Conservation (phyloP, 2,888 invertebrate genomes). For the Sussaba pulchella region DNA sequence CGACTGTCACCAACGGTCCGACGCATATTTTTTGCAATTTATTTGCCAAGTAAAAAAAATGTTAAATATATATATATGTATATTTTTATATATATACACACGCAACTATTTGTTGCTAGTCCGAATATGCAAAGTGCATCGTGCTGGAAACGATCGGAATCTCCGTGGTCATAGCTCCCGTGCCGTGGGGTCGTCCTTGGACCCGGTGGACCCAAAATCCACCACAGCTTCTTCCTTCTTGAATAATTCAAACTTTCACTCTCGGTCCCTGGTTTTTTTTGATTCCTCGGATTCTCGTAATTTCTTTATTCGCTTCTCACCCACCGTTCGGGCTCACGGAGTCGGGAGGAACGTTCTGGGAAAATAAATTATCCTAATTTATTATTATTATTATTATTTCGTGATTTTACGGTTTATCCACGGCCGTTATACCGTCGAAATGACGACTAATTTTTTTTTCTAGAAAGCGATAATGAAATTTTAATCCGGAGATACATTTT, state of each 20-base stretch:
- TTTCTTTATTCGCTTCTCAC: slow-evolving; percentile 27
- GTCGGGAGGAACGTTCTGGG: not conserved
- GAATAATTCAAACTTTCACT: slow-evolving; percentile 45
- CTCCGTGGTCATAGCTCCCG: slow-evolving; percentile 30
- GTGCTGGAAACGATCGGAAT: slow-evolving; percentile 6
- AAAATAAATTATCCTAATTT: slow-evolving; percentile 1
- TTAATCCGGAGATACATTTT: not conserved
- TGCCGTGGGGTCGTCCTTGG: slow-evolving; percentile 49
- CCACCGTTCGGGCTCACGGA: not conserved
- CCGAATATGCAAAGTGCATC: slow-evolving; percentile 40
- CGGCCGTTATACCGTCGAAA: not conserved
- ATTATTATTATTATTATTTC: slow-evolving; percentile 12
- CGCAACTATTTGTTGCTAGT: too few species aligned
- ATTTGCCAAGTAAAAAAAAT: too few species aligned
- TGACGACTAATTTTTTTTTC: slow-evolving; percentile 18
- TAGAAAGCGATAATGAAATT: slow-evolving; percentile 1
- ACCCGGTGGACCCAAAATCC: slow-evolving; percentile 29
- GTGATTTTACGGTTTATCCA: not conserved
- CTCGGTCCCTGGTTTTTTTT: slow-evolving; percentile 31
- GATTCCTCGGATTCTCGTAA: slow-evolving; percentile 27
- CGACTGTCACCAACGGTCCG: not conserved
- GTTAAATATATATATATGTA: too few species aligned
- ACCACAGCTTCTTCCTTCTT: slow-evolving; percentile 51
- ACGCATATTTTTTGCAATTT: too few species aligned
- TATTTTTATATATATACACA: too few species aligned